These are phyloP conservation scores for Scaptomyza tumidula DNA, from an alignment of 2,888 invertebrate genomes.

Conservation along the genomic window DNA sequence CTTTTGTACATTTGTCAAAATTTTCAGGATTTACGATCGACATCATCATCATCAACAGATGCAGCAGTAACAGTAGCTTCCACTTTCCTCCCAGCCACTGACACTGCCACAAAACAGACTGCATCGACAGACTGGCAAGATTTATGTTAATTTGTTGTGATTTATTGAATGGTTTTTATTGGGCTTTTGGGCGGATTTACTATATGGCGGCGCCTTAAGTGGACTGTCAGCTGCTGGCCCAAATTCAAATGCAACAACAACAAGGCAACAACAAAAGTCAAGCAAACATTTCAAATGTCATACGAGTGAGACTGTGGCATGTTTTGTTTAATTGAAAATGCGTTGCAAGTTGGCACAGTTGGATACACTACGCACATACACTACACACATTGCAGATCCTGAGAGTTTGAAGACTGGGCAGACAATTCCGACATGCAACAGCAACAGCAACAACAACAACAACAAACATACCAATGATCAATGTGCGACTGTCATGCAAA, in stretches of 20 bases:
- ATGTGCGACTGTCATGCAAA: slow-evolving; percentile 81
- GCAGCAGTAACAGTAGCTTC: slow-evolving; percentile 22
- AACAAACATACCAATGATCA: slow-evolving; percentile 58
- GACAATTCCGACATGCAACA: slow-evolving; percentile 21
- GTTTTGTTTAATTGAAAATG: slow-evolving; percentile 77
- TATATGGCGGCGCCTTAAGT: slow-evolving; percentile 57
- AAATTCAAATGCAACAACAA: slow-evolving; percentile 38
- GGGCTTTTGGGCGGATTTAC: slow-evolving; percentile 59
- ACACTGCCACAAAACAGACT: not conserved
- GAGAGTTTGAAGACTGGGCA: slow-evolving; percentile 30
- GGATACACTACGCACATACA: slow-evolving; percentile 28
- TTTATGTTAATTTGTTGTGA: slow-evolving; percentile 80
- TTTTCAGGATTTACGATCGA: slow-evolving; percentile 77
- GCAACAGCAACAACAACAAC: not conserved
- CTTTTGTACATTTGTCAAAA: slow-evolving; percentile 79
- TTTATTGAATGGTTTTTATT: slow-evolving; percentile 81
- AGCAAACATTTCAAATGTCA: slow-evolving; percentile 62
- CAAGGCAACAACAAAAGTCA: slow-evolving; percentile 11
- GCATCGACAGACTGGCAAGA: slow-evolving; percentile 70
- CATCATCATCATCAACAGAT: slow-evolving; percentile 75
- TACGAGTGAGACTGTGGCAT: slow-evolving; percentile 58
- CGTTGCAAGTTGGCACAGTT: slow-evolving; percentile 73
- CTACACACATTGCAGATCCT: slow-evolving; percentile 31
- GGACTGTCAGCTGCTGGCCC: slow-evolving; percentile 61
- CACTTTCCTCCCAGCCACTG: not conserved